These are phyloP conservation scores for Eristalis arbustorum DNA, from an alignment of 2,888 invertebrate genomes.

Conservation along the genomic window DNA sequence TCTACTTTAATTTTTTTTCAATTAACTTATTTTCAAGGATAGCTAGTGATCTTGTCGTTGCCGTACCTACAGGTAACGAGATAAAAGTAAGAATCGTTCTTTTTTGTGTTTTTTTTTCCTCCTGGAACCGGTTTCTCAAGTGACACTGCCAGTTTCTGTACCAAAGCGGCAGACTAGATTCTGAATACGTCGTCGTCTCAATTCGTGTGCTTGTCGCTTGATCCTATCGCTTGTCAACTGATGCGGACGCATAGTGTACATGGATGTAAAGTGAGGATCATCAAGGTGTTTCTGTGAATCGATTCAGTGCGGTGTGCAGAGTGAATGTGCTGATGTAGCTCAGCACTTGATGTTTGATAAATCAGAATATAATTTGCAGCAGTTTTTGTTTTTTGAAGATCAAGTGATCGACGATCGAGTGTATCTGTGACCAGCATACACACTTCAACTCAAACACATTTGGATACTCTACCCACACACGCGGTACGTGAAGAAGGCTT, in stretches of 20 bases:
- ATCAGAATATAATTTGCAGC: background rate
- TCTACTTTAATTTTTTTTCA: background rate
- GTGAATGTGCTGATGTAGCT: background rate
- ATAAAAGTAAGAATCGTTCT: slow-evolving; percentile 1
- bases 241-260: slow-evolving; percentile 9
- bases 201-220: slow-evolving; percentile 41
- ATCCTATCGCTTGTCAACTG: slow-evolving; percentile 52
- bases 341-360: background rate
- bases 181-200: slow-evolving; percentile 6
- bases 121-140: slow-evolving; percentile 55
- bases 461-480: slow-evolving; percentile 15
- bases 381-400: background rate
- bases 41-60: background rate
- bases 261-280: background rate
- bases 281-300: background rate
- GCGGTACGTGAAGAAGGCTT: background rate
- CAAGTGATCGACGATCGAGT: background rate
- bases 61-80: background rate
- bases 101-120: background rate
- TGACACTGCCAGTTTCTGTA: slow-evolving; percentile 35
- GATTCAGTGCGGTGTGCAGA: background rate
- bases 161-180: slow-evolving; percentile 24
- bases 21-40: background rate
- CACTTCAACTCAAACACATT: background rate
- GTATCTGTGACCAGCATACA: background rate